Evolutionary conservation across 2,888 invertebrate genomes (phyloP), one percentile per base, ranked within the genome.

Genomic region (Chrysina gloriosa): DNA sequence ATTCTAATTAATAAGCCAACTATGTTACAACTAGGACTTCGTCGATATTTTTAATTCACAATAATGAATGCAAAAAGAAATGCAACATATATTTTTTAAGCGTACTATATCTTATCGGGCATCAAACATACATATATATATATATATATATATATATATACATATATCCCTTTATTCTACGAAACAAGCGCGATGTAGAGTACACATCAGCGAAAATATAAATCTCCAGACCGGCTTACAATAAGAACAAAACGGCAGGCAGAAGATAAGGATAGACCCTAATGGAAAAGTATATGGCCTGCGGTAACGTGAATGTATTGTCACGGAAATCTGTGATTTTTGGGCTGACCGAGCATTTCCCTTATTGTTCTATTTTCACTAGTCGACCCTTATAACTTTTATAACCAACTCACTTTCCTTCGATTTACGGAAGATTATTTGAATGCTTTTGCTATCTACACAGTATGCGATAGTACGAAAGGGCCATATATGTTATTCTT

Each of bases 181-280:
- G 31, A 11, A 19, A 52, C 14, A 52, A 29, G 6, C 31, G 52
- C 29, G 19, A 31, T 14, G 31, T 31, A 52, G n/a, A 29, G 31
- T 52, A 16, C 23, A 45, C 58, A 61, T 61, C 42, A 42, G 58
- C 42, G 29, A 27, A 61, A 61, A 61, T 61, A 61, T 61, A 61
- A 61, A 61, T 61, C 42, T 61, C 58, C 58, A 27, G 16, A 9
- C 16, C 27, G 25, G 39, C 36, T 61, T 16, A 61, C 42, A 61
- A 61, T 61, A 61, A 61, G 58, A 42, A 42, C 42, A 61, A 61
- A 61, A 61, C 58, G 45, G 58, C 27, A 61, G 25, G 16, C 39
- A 11, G 14, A 42, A 58, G 58, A 58, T 58, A 58, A 39, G 25
- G 58, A 25, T 42, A 21, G 42, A 29, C 16, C 58, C 27, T 42